phyloP scores from a whole-genome alignment of 2,888 invertebrate species.

The Melipona beecheii region DNA sequence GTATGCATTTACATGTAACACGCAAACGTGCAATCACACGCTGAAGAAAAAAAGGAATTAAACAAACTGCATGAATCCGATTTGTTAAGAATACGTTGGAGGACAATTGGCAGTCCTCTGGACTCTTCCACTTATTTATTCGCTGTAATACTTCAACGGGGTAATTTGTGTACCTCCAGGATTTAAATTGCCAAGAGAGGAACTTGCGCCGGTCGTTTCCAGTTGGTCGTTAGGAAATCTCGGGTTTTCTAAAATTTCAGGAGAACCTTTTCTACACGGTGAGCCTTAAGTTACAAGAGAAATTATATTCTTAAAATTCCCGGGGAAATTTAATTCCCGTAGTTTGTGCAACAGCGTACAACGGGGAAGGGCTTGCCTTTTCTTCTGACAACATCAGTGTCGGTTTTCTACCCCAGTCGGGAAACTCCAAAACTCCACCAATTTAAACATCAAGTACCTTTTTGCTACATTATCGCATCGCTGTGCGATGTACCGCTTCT shows the following conservation, averaged over 20 bases:
- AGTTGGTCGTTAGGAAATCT: not conserved
- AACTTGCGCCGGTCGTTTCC: not conserved
- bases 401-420: not conserved
- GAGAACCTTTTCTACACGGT: not conserved
- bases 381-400: not conserved
- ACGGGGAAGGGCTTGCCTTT: not conserved
- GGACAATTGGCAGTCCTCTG: too few relatives aligned
- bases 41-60: too few relatives aligned
- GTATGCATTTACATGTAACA: too few relatives aligned
- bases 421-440: not conserved
- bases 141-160: not conserved
- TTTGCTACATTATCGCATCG: not conserved
- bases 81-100: too few relatives aligned
- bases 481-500: too few relatives aligned
- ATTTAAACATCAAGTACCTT: not conserved
- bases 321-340: not conserved
- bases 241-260: not conserved
- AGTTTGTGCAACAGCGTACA: not conserved
- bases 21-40: too few relatives aligned
- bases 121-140: not conserved
- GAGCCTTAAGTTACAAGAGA: not conserved
- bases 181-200: not conserved
- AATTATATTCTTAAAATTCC: not conserved
- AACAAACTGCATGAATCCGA: too few relatives aligned
- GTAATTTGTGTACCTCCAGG: accelerated